Base-by-base conservation (phyloP, 92 coral and sea anemone species). In the Nematostella vectensis region DNA sequence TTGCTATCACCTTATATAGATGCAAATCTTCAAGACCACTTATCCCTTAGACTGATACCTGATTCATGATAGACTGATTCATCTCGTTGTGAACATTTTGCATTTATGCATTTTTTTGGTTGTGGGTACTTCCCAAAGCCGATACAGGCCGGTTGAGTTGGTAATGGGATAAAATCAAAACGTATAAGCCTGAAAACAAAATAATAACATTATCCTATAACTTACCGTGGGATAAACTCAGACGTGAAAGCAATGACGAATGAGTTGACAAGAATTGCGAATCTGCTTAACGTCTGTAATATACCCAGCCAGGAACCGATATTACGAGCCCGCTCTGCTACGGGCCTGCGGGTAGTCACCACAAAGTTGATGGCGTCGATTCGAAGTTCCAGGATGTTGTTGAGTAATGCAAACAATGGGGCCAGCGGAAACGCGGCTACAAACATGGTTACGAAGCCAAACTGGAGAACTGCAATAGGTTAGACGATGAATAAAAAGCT, bases 391-490 rank as follows among this genome's bases (percentile, higher is more conserved):
- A 89, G 45, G 63, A 85, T 69, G 82, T 89, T 89, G 78, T 89
- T 89, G 75, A 85, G 58, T 27, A 89, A 82, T 29, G 97, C 97
- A 52, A 89, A 85, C 64, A 89, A 39, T 26, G 97, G 97, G 47
- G 97, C 97, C 66, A 89, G 85, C 13, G 97, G 97, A 48, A 89
- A 89, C 19, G 97, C 94, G 1, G 97, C 95, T 39, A 89, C 97
- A 33, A 89, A 89, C 95, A 89, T 81, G 47, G 97, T 89, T 11
- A 89, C 97, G 54, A 89, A 89, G 3, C 97, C 97, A 77, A 69
- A 89, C 82, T 89, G 97, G 68, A 89, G 77, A 4, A 80, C 97
- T 89, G 63, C 6, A 63, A 42, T 25, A 47, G 25, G 33, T 1
- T 9, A 1, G 40, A 33, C 6, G 15, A 33, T 33, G 40, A 33